These are phyloP conservation scores for Symphodus melops DNA, from an alignment of 2,113 vertebrate species.

Conservation along the genomic window DNA sequence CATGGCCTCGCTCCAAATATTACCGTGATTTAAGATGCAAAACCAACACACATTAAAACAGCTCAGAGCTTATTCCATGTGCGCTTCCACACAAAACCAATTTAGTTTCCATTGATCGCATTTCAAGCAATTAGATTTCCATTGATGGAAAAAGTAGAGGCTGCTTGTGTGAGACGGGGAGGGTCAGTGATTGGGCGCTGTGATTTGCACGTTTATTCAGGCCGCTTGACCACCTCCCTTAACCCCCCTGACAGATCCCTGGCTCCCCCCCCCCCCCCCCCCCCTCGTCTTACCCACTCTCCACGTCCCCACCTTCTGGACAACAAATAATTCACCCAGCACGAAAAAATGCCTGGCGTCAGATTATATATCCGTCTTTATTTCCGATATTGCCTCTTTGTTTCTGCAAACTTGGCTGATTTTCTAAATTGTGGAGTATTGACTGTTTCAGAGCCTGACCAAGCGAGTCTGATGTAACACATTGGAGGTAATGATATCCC, in stretches of 20 bases:
- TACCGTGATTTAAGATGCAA: constrained; percentile 82
- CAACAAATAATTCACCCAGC: constrained; percentile 77
- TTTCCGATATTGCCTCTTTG: constrained; percentile 83
- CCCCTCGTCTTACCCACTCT: not conserved
- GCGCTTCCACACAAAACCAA: constrained; percentile 81
- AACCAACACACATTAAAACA: constrained; percentile 81
- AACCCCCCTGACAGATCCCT: constrained; percentile 73
- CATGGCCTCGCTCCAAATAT: constrained; percentile 67
- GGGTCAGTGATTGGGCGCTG: constrained; percentile 71
- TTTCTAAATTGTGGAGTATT: constrained; percentile 86
- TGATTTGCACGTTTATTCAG: constrained; percentile 81
- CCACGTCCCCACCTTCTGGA: constrained; percentile 63
- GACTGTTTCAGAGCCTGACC: constrained; percentile 81
- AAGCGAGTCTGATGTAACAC: constrained; percentile 80
- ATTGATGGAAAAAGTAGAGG: constrained; percentile 81
- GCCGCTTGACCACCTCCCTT: constrained; percentile 73
- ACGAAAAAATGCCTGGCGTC: constrained; percentile 73
- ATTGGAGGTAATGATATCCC: constrained; percentile 81
- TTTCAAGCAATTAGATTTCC: constrained; percentile 84
- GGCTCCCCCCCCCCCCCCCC: constrained; percentile 36
- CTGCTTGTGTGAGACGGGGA: constrained; percentile 68
- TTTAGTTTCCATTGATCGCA: constrained; percentile 85
- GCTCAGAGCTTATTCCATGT: constrained; percentile 74
- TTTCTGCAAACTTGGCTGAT: constrained; percentile 86
- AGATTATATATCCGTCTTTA: constrained; percentile 84